These are phyloP conservation scores for Anoplolepis gracilipes DNA, from an alignment of 1,140 invertebrate species.

Conservation along the genomic window DNA sequence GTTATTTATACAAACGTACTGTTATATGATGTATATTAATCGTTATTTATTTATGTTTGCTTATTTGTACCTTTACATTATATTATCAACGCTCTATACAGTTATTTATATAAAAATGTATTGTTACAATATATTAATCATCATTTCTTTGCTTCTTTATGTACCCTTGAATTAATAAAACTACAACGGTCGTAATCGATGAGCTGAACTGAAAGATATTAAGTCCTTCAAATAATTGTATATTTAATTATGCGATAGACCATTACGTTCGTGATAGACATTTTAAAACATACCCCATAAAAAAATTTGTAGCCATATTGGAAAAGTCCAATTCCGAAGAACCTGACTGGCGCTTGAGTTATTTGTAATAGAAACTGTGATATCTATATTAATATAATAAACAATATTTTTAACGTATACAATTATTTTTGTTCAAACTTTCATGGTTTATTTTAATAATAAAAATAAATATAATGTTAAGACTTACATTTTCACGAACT, in stretches of 20 bases:
- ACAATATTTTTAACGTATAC: neutral
- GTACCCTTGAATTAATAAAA: neutral
- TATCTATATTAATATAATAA: neutral
- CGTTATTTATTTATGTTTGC: too few relatives aligned
- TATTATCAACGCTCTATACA: neutral
- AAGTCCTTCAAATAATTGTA: neutral
- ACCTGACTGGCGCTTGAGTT: neutral
- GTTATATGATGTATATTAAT: too few relatives aligned
- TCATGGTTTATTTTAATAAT: neutral
- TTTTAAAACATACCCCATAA: neutral
- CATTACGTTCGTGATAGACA: neutral
- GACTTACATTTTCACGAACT: conserved; percentile 1
- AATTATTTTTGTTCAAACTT: neutral
- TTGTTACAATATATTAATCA: neutral
- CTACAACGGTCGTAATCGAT: neutral
- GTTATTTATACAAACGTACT: too few relatives aligned
- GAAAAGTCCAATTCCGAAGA: conserved; percentile 11
- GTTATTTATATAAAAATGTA: neutral
- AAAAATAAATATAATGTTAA: neutral
- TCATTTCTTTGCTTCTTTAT: neutral
- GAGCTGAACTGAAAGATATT: neutral
- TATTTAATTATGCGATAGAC: neutral
- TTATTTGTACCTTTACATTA: too few relatives aligned
- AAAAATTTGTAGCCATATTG: conserved; percentile 25
- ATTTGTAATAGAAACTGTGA: neutral